Evolutionary conservation across 2,797 vertebrate genomes (phyloP).

Genomic region (Rhodeus uyekii): DNA sequence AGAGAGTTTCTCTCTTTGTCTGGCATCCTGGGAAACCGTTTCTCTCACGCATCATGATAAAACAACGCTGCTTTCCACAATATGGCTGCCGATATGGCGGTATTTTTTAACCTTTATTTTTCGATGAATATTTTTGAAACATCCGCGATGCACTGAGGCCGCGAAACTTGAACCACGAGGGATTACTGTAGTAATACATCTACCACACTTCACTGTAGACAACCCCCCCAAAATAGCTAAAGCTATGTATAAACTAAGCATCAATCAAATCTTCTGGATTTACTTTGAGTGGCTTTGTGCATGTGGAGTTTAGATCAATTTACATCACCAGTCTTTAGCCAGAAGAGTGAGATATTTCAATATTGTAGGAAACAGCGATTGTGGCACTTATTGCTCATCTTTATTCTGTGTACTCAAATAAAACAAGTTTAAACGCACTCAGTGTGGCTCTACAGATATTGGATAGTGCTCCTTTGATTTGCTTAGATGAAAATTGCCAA

Average conservation of each 20-base stretch:
- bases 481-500: background rate
- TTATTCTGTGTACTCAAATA: background rate
- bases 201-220: too few relatives aligned
- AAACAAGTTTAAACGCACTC: background rate
- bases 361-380: background rate
- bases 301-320: background rate
- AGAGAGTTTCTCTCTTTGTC: too few relatives aligned
- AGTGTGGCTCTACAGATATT: background rate
- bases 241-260: background rate
- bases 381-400: background rate
- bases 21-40: too few relatives aligned
- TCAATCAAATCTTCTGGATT: background rate
- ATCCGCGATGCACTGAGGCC: too few relatives aligned
- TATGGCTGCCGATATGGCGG: too few relatives aligned
- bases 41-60: too few relatives aligned
- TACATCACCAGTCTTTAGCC: background rate
- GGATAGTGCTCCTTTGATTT: background rate
- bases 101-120: too few relatives aligned
- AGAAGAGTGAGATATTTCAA: background rate
- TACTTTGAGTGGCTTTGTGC: background rate
- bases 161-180: too few relatives aligned
- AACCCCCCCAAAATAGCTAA: too few relatives aligned
- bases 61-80: too few relatives aligned
- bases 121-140: too few relatives aligned
- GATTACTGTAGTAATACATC: too few relatives aligned